Base-by-base conservation (phyloP, 2,797 vertebrate species). In the Anguilla pacifica region DNA sequence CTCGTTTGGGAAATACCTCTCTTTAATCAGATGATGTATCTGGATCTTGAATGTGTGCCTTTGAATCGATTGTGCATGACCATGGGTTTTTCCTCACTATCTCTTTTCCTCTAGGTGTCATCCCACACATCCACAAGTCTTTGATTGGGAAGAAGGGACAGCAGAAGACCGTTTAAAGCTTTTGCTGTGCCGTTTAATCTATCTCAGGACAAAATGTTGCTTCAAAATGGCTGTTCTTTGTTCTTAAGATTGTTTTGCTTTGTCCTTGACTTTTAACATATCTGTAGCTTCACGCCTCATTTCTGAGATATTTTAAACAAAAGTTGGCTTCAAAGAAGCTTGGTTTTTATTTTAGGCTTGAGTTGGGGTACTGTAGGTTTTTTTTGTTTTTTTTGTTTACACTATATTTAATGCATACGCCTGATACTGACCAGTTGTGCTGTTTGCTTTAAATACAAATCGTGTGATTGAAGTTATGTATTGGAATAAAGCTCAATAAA, bases 101-200 rank as follows among this genome's bases (percentile, higher is more conserved):
- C 43, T 49, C 6, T 15, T 39, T 0, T 59, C 35, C 85, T 53
- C 0, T 89, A 97, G 96, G 96, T 92, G 96, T 97, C 84, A 97
- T 97, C 85, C 96, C 96, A 0, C 96, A 97, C 92, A 97, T 97
- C 90, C 96, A 97, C 92, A 97, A 97, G 90, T 97, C 96, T 87
- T 94, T 97, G 88, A 97, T 97, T 51, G 96, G 96, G 85, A 97
- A 97, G 94, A 97, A 97, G 89, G 96, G 96, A 87, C 96, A 97
- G 87, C 96, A 97, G 95, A 97, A 97, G 93, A 96, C 96, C 0
- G 96, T 97, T 93, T 97, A 95, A 95, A 90, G 79, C 88, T 88
- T 72, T 43, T 28, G 91, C 89, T 87, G 81, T 88, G 81, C 83
- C 77, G 88, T 89, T 87, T n/a, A 89, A 89, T 89, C 90, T 91